Evolutionary conservation across 1,140 invertebrate species (phyloP), one percentile per base, ranked within the genome.

Genomic region (Achroia grisella): DNA sequence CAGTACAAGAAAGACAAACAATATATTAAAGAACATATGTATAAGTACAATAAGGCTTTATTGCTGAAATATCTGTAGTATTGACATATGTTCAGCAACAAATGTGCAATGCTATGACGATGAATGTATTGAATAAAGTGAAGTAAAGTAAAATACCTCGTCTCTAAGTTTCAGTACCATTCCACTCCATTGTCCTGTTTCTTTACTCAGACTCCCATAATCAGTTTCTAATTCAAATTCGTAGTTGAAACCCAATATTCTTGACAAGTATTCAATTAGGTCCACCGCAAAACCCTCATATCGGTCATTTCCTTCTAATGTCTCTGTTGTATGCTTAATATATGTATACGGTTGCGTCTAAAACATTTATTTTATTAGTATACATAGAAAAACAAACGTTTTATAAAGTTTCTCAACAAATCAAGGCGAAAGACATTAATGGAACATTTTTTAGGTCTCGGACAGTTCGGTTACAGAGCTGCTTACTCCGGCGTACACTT

Each of bases 191-290:
- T 93, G 87, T 0, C 88, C 87, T 1, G 88, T 92, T n/a, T 81
- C 77, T 6, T 77, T 55, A 56, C 93, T 87, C 0, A 86, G 78
- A 10, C 83, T 89, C 1, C 96, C 96, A 69, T 96, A 95, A 68
- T 93, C 93, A 4, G 87, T 77, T 73, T 97, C 94, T 0, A 93
- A 77, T 45, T 90, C 88, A 56, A 97, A 93, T 0, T 91, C 93
- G 59, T 95, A 98, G 60, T 92, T 96, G 70, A 98, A 98, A n/a
- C 93, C 93, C 0, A 97, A 80, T 58, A 93, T 89, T 55, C 90
- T 86, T 9, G 93, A 90, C 0, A 96, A 76, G 75, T 92, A 91
- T 10, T 93, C 87, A 34, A 96, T 94, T 1, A 96, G 79, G 65
- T 96, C 94, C 23, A 96, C 89, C 0, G 90, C 90, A 53, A 93